Percentiles rank a stretch among this genome's conserved stretches.
Conservation (phyloP, 2,888 invertebrate genomes). For the Oscheius sp. region DNA sequence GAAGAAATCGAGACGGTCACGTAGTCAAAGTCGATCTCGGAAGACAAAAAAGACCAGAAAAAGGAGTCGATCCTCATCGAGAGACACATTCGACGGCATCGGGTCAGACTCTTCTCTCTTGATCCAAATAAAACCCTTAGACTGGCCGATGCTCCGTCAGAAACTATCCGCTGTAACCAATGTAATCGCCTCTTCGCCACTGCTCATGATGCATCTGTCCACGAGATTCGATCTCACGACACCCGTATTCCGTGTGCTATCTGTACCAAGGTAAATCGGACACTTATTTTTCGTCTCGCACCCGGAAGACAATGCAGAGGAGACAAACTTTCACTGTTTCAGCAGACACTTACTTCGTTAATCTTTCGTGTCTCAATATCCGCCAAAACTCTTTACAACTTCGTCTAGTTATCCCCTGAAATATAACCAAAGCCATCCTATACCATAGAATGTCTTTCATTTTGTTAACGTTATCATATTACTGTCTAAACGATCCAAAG, state of each 20-base stretch:
- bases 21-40: background rate
- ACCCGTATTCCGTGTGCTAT: conserved; percentile 32
- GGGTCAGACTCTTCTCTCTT: conserved; percentile 29
- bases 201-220: conserved; percentile 31
- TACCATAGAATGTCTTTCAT: too few species aligned
- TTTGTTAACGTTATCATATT: too few species aligned
- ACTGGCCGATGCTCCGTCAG: background rate
- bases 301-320: too few species aligned
- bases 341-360: background rate
- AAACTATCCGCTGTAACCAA: conserved; percentile 11
- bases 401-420: background rate
- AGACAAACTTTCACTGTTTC: too few species aligned
- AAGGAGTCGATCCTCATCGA: conserved; percentile 39
- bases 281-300: background rate
- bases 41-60: background rate
- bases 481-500: too few species aligned
- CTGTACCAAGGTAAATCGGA: conserved; percentile 42
- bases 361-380: background rate
- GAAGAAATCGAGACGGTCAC: too few species aligned
- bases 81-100: conserved; percentile 48
- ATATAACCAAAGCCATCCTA: too few species aligned
- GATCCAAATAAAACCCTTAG: background rate
- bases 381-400: background rate
- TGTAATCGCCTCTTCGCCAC: conserved; percentile 27
- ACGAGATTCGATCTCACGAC: conserved; percentile 42